A percentile compares a stretch with the other conserved stretches of the same genome.
These are phyloP conservation scores for Netelia virgata DNA, from an alignment of 2,888 invertebrate genomes.

Conservation along the genomic window DNA sequence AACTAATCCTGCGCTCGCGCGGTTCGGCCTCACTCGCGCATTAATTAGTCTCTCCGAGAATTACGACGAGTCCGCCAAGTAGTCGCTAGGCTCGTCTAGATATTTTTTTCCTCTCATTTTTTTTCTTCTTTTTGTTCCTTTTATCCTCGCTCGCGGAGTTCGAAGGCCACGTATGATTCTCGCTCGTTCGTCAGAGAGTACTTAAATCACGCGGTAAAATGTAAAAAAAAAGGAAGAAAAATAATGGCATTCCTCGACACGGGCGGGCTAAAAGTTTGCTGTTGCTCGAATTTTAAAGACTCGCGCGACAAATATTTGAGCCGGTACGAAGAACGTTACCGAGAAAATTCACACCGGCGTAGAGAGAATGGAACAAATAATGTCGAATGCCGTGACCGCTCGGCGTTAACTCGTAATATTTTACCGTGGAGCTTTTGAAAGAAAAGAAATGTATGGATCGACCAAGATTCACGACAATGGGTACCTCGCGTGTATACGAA, in stretches of 20 bases:
- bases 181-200: slow-evolving; percentile 19
- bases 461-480: slow-evolving; percentile 76
- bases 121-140: slow-evolving; percentile 3
- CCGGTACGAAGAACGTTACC: slow-evolving; percentile 9
- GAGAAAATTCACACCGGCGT: not conserved
- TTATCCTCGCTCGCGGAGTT: slow-evolving; percentile 28
- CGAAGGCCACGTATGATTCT: slow-evolving; percentile 49
- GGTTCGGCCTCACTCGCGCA: slow-evolving; percentile 40
- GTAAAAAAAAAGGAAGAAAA: not conserved
- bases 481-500: slow-evolving; percentile 73
- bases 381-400: slow-evolving; percentile 14
- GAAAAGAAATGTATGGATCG: slow-evolving; percentile 51
- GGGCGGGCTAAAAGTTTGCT: not conserved
- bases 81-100: slow-evolving; percentile 8
- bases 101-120: slow-evolving; percentile 7
- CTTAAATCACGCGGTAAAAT: slow-evolving; percentile 14
- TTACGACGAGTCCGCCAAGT: not conserved
- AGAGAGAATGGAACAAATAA: slow-evolving; percentile 16
- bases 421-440: not conserved
- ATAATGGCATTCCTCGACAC: not conserved
- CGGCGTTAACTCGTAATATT: slow-evolving; percentile 10
- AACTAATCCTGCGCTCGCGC: slow-evolving; percentile 45
- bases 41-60: slow-evolving; percentile 53
- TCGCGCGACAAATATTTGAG: slow-evolving; percentile 38
- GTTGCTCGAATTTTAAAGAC: not conserved